Evolutionary conservation across 2,888 invertebrate genomes (phyloP).

Genomic region (Apamea sordens): DNA sequence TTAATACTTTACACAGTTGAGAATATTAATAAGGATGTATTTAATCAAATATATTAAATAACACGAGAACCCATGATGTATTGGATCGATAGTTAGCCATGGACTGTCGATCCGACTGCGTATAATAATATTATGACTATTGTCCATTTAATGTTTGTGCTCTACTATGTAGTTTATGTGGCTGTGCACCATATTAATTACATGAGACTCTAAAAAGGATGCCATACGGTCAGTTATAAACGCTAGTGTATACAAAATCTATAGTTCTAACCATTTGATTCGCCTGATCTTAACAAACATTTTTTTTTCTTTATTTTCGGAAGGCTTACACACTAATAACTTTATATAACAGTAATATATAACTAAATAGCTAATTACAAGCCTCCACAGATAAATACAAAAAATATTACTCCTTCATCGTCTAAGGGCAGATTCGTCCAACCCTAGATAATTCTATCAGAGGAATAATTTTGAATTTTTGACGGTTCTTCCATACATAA

Average conservation of each 20-base stretch:
- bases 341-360: no score
- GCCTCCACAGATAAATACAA: no score
- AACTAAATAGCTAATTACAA: no score
- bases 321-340: no score
- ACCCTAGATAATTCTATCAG: no score
- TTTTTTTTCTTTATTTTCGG: no score
- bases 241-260: neutral
- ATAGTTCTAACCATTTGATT: neutral
- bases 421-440: no score
- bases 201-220: neutral
- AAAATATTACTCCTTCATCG: no score
- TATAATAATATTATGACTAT: neutral
- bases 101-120: neutral
- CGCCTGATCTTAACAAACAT: neutral
- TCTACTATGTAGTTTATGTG: neutral
- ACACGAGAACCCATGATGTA: neutral
- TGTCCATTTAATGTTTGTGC: neutral
- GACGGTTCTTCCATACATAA: no score
- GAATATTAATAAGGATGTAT: conserved; percentile 75
- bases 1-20: conserved; percentile 72
- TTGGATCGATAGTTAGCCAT: neutral
- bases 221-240: neutral
- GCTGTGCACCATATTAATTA: neutral
- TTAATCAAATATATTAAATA: conserved; percentile 49
- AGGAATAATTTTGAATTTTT: no score